Evolutionary conservation across 2,888 invertebrate genomes (phyloP).

Genomic region (Choreutis nemorana): DNA sequence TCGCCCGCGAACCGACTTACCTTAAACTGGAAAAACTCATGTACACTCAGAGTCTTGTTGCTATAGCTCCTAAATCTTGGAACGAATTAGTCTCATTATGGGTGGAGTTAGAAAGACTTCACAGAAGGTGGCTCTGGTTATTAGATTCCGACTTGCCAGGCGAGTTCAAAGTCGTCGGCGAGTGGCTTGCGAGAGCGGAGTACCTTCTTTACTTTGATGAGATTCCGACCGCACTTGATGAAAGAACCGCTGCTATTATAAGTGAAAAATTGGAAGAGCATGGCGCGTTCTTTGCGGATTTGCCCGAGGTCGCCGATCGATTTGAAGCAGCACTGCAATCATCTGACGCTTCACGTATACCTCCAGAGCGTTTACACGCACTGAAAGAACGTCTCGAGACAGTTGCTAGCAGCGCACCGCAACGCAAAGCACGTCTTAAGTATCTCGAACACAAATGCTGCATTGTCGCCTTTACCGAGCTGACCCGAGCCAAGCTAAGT

Average conservation of each 20-base stretch:
- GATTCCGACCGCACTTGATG: constrained; percentile 84
- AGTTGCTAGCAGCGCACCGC: constrained; percentile 78
- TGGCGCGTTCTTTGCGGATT: constrained; percentile 86
- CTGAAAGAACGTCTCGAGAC: constrained; percentile 81
- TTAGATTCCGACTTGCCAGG: constrained; percentile 87
- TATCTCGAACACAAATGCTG: constrained; percentile 94
- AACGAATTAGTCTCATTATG: constrained; percentile 80
- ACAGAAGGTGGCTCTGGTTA: constrained; percentile 89
- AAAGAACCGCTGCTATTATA: constrained; percentile 87
- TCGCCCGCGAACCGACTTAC: constrained; percentile 75
- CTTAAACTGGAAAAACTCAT: constrained; percentile 81
- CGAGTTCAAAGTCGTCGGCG: constrained; percentile 84
- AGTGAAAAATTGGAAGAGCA: constrained; percentile 90
- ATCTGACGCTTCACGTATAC: constrained; percentile 74
- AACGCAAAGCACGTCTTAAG: constrained; percentile 84
- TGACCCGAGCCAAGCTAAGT: constrained; percentile 88
- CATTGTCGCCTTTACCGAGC: constrained; percentile 88
- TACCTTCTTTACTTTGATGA: constrained; percentile 81
- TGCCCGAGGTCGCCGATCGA: constrained; percentile 78
- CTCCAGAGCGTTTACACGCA: constrained; percentile 81
- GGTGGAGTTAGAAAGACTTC: constrained; percentile 79
- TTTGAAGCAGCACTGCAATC: constrained; percentile 79
- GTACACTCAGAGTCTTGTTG: constrained; percentile 81
- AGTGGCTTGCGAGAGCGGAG: constrained; percentile 91
- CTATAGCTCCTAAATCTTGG: constrained; percentile 88